Evolutionary conservation across 2,113 vertebrate genomes (phyloP).

Genomic region (Hiodon tergisus): DNA sequence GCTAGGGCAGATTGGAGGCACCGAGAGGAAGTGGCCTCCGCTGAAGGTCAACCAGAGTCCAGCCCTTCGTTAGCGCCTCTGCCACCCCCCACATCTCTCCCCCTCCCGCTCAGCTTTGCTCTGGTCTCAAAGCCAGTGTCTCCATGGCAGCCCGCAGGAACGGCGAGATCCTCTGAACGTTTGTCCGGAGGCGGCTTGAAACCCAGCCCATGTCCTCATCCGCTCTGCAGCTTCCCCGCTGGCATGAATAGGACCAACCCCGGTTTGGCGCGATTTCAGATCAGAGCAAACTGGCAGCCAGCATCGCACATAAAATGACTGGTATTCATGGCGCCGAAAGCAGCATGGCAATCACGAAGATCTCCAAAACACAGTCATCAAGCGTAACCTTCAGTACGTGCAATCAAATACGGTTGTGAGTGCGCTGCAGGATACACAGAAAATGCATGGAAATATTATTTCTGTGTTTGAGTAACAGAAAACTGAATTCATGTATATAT

Average conservation of each 20-base stretch:
- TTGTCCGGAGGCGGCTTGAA: neutral
- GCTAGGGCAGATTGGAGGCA: neutral
- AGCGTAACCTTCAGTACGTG: too few species aligned
- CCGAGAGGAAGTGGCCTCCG: neutral
- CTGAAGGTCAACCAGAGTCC: constrained; percentile 14
- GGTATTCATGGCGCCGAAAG: neutral
- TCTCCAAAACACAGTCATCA: too few species aligned
- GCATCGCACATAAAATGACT: neutral
- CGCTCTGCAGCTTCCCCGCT: too few species aligned
- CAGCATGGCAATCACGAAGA: neutral
- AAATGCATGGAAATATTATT: too few species aligned
- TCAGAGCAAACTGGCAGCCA: neutral
- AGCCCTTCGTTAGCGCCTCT: neutral
- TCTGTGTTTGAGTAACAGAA: too few species aligned
- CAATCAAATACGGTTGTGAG: too few species aligned
- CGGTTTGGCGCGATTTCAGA: constrained; percentile 9
- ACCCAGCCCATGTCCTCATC: neutral
- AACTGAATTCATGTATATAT: too few species aligned
- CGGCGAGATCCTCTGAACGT: constrained; percentile 7
- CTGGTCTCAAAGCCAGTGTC: neutral
- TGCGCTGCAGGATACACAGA: too few species aligned
- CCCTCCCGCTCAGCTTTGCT: neutral
- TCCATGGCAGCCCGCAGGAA: constrained; percentile 18
- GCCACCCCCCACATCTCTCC: neutral
- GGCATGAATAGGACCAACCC: neutral